Evolutionary conservation across 2,797 vertebrate genomes (phyloP).

Genomic region (Amblyopsis hoosieri): DNA sequence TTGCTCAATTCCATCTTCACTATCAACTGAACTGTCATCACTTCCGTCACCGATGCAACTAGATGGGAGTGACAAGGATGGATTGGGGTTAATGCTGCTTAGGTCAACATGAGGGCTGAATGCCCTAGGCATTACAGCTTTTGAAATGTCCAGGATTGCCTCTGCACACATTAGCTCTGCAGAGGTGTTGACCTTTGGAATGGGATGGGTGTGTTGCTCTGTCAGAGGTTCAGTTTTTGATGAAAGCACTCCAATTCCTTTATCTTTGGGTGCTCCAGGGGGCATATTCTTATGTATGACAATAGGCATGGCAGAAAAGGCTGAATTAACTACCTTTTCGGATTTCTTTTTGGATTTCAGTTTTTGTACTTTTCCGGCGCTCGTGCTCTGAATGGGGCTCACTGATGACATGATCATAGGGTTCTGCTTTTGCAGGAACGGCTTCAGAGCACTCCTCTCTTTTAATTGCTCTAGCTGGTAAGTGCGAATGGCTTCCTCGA

Average conservation of each 20-base stretch:
- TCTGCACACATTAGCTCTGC: constrained; percentile 95
- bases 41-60: constrained; percentile 64
- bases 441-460: constrained; percentile 61
- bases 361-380: constrained; percentile 62
- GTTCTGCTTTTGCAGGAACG: constrained; percentile 45
- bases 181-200: constrained; percentile 83
- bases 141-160: constrained; percentile 97
- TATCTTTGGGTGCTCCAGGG: constrained; percentile 42
- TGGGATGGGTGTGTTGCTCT: constrained; percentile 46
- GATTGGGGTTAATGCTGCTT: constrained; percentile 34
- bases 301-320: constrained; percentile 20
- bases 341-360: constrained; percentile 71
- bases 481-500: constrained; percentile 92
- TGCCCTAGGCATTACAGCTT: constrained; percentile 86
- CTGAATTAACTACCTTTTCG: constrained; percentile 53
- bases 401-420: constrained; percentile 36
- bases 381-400: constrained; percentile 47
- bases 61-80: constrained; percentile 41
- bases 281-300: constrained; percentile 42
- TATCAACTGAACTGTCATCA: constrained; percentile 88
- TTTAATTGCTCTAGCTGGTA: constrained; percentile 90
- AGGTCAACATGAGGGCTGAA: constrained; percentile 59
- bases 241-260: constrained; percentile 58
- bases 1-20: constrained; percentile 94
- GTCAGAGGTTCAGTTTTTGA: constrained; percentile 50